phyloP scores from a whole-genome alignment of 1,140 invertebrate species.

The Drosophila bocki region DNA sequence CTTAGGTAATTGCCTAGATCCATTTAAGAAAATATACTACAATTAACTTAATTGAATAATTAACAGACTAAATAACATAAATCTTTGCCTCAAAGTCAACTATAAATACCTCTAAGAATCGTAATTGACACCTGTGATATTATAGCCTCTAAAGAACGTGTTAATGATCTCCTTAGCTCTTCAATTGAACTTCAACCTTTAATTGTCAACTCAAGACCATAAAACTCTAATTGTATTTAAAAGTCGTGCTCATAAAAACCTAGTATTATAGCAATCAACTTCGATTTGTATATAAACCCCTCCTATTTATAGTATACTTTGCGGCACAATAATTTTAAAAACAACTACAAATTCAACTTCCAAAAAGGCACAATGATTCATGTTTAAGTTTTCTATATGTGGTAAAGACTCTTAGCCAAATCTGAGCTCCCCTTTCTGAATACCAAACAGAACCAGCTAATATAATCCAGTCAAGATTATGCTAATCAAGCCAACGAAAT shows the following conservation, averaged over 20 bases:
- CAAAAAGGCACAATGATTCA: constrained; percentile 8
- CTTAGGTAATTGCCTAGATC: background rate
- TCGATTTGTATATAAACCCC: background rate
- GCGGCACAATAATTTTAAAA: background rate
- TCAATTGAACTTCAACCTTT: constrained; percentile 36
- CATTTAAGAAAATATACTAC: background rate
- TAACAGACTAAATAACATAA: constrained; percentile 1
- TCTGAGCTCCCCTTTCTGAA: background rate
- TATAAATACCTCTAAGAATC: background rate
- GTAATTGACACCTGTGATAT: constrained; percentile 12
- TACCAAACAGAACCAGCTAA: constrained; percentile 8
- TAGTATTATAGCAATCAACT: background rate
- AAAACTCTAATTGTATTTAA: constrained; percentile 11
- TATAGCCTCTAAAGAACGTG: constrained; percentile 7
- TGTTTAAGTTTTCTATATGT: background rate
- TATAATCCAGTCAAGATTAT: constrained; percentile 43
- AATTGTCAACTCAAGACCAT: constrained; percentile 4
- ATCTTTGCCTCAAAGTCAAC: background rate
- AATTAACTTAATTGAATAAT: constrained; percentile 11
- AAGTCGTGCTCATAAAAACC: constrained; percentile 1
- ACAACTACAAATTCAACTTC: background rate
- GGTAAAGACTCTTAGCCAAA: background rate
- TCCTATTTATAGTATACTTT: constrained; percentile 24
- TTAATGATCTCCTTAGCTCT: constrained; percentile 15
- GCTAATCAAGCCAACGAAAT: constrained; percentile 42